These are phyloP conservation scores for Tringa solitaria DNA, from an alignment of 2,113 vertebrate species.

Conservation along the genomic window DNA sequence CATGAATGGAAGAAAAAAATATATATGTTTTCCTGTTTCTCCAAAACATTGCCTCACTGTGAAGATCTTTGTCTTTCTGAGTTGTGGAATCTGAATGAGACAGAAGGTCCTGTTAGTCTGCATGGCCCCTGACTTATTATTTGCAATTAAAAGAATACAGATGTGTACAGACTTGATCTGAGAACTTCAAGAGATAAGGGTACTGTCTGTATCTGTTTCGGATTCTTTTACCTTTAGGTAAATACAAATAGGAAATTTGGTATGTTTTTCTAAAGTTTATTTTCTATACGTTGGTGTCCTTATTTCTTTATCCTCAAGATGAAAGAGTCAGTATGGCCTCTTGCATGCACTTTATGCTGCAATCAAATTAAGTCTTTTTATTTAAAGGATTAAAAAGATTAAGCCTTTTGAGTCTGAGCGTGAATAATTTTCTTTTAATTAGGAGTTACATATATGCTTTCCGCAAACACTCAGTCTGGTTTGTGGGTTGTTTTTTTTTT, in stretches of 20 bases:
- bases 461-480: background rate
- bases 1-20: background rate
- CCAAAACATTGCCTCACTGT: background rate
- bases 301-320: background rate
- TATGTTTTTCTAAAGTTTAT: background rate
- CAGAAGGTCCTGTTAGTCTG: background rate
- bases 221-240: background rate
- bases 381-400: background rate
- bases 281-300: background rate
- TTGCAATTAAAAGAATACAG: background rate
- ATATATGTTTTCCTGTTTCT: background rate
- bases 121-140: fast-evolving
- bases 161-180: background rate
- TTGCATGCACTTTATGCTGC: background rate
- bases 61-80: background rate
- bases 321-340: background rate
- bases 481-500: background rate
- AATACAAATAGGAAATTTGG: background rate
- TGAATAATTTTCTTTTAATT: background rate
- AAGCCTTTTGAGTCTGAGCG: background rate
- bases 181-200: background rate
- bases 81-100: background rate
- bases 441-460: background rate
- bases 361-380: background rate
- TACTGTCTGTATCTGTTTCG: background rate